Base-by-base conservation (phyloP, 1,140 invertebrate species). In the Drosophila sechellia region DNA sequence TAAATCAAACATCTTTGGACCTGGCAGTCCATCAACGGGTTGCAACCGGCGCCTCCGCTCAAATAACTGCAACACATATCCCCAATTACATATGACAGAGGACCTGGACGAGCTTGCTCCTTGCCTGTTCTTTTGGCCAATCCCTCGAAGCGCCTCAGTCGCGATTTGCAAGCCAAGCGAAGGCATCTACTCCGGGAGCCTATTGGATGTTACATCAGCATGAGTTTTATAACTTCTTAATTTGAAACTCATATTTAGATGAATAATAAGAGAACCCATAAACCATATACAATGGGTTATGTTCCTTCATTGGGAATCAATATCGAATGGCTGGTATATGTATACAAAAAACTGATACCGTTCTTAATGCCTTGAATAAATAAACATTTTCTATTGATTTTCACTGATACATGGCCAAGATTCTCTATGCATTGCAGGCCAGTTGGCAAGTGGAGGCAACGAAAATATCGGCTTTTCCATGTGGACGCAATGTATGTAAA, bases 1-100 rank as follows among this genome's bases (percentile, higher is more conserved):
- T 31, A 71, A 70, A 57, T 70, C 50, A 70, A 56, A 69, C n/a
- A 71, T 57, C 43, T 39, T 52, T 74, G 55, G 59, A 74, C 50
- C 40, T 31, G 50, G 40, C 71, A 76, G 71, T 50, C 53, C 72
- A 53, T 66, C 61, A 42, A 65, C 53, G 25, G 35, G 35, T 37
- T 61, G 58, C 58, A 56, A 11, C 12, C 52, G 4, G 12, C 25
- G 50, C 57, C 11, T 5, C 25, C n/a, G 22, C 58, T 31, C 12
- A 39, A 39, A 37, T 25, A 27, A 56, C 13, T 59, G 61, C 55
- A 64, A 64, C 58, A 15, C 11, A 20, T 40, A 31, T 46, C 22
- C 25, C 49, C 49, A 50, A 52, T 60, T 34, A 52, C 58, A 52
- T 45, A 20, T 52, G 59, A 65, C 64, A 43, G 37, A 27, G 12